Conservation (phyloP, 2,113 vertebrate genomes). For the Jaculus jaculus region DNA sequence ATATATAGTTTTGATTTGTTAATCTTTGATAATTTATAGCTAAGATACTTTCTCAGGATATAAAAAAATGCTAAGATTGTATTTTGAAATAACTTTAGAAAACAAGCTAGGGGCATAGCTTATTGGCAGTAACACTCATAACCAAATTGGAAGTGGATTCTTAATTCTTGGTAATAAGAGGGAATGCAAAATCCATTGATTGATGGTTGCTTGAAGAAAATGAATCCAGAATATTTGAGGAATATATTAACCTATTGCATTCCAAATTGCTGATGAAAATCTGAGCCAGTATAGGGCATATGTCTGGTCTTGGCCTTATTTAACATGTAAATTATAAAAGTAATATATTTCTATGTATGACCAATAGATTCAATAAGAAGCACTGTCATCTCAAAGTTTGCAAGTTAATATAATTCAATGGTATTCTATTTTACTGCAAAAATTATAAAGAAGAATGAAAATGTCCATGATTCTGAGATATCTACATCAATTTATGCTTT, state of each 20-base stretch:
- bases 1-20: neutral
- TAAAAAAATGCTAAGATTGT: slow-evolving; percentile 32
- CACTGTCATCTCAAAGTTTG: neutral
- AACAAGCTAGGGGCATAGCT: slow-evolving; percentile 1
- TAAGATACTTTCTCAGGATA: neutral
- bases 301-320: slow-evolving; percentile 19
- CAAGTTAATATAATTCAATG: neutral
- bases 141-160: slow-evolving; percentile 37
- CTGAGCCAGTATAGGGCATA: neutral
- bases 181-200: slow-evolving; percentile 13
- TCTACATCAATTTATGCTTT: neutral
- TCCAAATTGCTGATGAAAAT: slow-evolving; percentile 47
- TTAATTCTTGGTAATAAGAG: slow-evolving; percentile 37
- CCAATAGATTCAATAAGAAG: neutral
- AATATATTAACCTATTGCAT: slow-evolving; percentile 34
- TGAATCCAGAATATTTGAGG: neutral
- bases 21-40: slow-evolving; percentile 6
- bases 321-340: slow-evolving; percentile 21
- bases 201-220: neutral
- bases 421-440: neutral
- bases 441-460: neutral
- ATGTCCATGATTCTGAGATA: neutral
- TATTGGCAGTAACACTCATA: slow-evolving; percentile 20
- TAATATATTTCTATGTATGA: neutral
- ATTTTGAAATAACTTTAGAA: slow-evolving; percentile 45